Evolutionary conservation across 2,888 invertebrate species (phyloP).

Genomic region (Odontocolon sp.): DNA sequence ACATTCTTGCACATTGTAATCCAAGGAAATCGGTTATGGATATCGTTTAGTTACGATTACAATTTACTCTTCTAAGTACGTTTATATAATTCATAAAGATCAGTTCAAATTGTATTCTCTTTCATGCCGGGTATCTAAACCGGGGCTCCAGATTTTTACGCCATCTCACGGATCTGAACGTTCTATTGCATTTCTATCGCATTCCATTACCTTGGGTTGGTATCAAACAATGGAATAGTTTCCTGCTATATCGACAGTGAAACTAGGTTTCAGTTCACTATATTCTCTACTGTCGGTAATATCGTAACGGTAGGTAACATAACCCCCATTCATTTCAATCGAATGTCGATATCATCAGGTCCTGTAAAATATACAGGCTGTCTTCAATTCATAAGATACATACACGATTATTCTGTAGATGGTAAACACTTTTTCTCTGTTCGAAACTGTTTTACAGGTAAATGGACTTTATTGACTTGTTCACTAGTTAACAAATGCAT

Average conservation of each 20-base stretch:
- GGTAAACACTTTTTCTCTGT: too few relatives aligned
- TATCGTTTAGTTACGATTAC: not conserved
- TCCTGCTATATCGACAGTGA: not conserved
- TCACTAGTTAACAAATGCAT: not conserved
- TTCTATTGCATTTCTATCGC: not conserved
- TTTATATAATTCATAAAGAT: not conserved
- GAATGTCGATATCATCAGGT: too few relatives aligned
- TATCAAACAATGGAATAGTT: not conserved
- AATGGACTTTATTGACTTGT: too few relatives aligned
- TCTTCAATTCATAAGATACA: too few relatives aligned
- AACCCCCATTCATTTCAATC: too few relatives aligned
- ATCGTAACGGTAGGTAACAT: conserved; percentile 21
- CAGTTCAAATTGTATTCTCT: not conserved
- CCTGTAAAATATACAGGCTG: too few relatives aligned
- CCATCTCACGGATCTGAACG: not conserved
- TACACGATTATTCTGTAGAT: too few relatives aligned
- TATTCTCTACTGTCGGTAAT: conserved; percentile 7
- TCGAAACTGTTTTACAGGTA: too few relatives aligned
- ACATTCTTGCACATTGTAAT: too few relatives aligned
- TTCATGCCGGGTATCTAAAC: not conserved
- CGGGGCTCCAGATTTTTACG: not conserved
- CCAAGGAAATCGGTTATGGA: not conserved
- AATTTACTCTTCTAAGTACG: not conserved
- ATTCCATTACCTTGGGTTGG: not conserved
- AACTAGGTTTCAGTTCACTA: not conserved